Evolutionary conservation across 2,888 invertebrate species (phyloP).

Genomic region (Acleris laterana): DNA sequence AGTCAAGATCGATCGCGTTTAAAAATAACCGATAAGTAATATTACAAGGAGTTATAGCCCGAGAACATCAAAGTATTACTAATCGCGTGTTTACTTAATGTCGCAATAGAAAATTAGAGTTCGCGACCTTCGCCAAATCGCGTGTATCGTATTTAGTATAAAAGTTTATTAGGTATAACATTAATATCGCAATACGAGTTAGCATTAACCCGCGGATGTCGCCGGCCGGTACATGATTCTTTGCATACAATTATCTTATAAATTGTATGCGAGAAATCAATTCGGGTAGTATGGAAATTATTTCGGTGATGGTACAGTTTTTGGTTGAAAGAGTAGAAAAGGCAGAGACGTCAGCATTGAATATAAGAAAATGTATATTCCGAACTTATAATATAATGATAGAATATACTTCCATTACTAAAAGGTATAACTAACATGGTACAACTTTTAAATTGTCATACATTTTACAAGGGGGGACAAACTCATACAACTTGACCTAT

Average conservation of each 20-base stretch:
- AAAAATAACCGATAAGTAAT: background rate
- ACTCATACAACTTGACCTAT: too few relatives aligned
- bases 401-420: background rate
- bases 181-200: slow-evolving; percentile 63
- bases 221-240: slow-evolving; percentile 74
- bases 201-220: slow-evolving; percentile 68
- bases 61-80: slow-evolving; percentile 47
- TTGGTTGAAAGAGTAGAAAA: background rate
- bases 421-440: background rate
- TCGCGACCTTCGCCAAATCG: slow-evolving; percentile 63
- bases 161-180: slow-evolving; percentile 60
- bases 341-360: background rate
- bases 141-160: slow-evolving; percentile 40
- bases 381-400: background rate
- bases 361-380: background rate
- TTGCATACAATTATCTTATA: slow-evolving; percentile 72
- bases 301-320: background rate
- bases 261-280: slow-evolving; percentile 51
- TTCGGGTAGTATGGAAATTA: slow-evolving; percentile 22
- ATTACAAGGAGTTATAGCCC: slow-evolving; percentile 46
- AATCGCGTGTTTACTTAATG: slow-evolving; percentile 65
- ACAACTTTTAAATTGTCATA: too few relatives aligned
- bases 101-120: slow-evolving; percentile 71
- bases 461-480: too few relatives aligned
- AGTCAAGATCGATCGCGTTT: background rate